phyloP scores from a whole-genome alignment of 2,113 vertebrate species.

The Pipa parva region DNA sequence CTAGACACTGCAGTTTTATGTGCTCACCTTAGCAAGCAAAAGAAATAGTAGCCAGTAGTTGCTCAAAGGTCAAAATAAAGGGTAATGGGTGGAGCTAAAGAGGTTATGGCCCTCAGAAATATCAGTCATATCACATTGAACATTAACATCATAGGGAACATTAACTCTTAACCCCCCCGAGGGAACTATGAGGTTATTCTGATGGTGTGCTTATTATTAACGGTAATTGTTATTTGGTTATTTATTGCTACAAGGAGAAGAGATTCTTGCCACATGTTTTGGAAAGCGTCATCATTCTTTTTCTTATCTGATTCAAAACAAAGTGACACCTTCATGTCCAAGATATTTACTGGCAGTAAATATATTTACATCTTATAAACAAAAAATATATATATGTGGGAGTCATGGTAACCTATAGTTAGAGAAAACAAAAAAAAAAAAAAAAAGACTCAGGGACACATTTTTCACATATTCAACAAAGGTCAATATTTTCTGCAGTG shows the following conservation, averaged over 20 bases:
- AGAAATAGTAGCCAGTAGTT: slow-evolving; percentile 7
- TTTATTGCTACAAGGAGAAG: not conserved
- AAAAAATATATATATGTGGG: too few species aligned
- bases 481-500: too few species aligned
- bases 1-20: slow-evolving; percentile 14
- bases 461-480: too few species aligned
- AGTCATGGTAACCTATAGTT: too few species aligned
- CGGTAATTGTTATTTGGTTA: not conserved
- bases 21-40: not conserved
- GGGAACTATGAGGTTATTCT: not conserved
- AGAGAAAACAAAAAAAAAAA: too few species aligned
- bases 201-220: not conserved
- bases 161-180: slow-evolving; percentile 13
- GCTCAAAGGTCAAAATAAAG: slow-evolving; percentile 26
- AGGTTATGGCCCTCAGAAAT: slow-evolving; percentile 21
- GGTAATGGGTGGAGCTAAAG: slow-evolving; percentile 5
- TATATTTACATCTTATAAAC: too few species aligned
- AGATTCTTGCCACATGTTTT: not conserved
- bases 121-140: slow-evolving; percentile 1
- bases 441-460: too few species aligned
- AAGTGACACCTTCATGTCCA: too few species aligned
- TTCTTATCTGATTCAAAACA: too few species aligned
- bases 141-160: not conserved
- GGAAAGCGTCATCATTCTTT: not conserved
- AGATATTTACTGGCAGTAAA: too few species aligned